Evolutionary conservation across 2,797 vertebrate genomes (phyloP).

Genomic region (Tadarida brasiliensis): DNA sequence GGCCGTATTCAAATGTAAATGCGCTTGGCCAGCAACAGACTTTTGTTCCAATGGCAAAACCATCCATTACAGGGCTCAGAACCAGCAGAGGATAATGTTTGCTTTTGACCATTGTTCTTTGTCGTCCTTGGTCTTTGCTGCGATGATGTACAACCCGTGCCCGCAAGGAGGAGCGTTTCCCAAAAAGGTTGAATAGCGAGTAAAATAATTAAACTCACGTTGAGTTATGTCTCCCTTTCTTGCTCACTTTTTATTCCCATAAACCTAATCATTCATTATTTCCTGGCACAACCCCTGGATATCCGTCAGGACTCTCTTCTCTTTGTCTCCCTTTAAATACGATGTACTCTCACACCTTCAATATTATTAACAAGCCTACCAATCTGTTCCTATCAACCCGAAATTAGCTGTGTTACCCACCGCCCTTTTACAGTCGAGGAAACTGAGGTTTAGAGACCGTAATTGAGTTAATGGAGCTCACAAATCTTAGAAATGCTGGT

Average conservation of each 20-base stretch:
- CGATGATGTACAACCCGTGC: neutral
- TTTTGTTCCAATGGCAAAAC: neutral
- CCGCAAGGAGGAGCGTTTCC: neutral
- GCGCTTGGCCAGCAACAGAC: neutral
- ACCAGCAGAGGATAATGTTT: neutral
- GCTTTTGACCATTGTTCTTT: neutral
- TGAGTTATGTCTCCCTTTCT: slow-evolving; percentile 27
- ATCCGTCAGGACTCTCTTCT: neutral
- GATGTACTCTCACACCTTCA: neutral
- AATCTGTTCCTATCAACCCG: neutral
- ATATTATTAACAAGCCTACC: neutral
- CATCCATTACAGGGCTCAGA: neutral
- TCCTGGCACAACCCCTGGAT: neutral
- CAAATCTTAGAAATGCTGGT: neutral
- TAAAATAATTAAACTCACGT: neutral
- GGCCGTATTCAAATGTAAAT: neutral
- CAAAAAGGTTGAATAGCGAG: neutral
- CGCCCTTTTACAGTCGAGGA: neutral
- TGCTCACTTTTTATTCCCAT: neutral
- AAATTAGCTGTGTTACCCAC: neutral
- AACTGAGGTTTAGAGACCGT: neutral
- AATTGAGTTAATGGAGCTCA: neutral
- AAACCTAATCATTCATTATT: neutral
- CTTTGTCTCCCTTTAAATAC: neutral
- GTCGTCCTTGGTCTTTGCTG: neutral